Percentiles rank a stretch among this genome's conserved stretches.
These are phyloP conservation scores for Triplophysa yarkandensis DNA, from an alignment of 2,797 vertebrate species.

Conservation along the genomic window DNA sequence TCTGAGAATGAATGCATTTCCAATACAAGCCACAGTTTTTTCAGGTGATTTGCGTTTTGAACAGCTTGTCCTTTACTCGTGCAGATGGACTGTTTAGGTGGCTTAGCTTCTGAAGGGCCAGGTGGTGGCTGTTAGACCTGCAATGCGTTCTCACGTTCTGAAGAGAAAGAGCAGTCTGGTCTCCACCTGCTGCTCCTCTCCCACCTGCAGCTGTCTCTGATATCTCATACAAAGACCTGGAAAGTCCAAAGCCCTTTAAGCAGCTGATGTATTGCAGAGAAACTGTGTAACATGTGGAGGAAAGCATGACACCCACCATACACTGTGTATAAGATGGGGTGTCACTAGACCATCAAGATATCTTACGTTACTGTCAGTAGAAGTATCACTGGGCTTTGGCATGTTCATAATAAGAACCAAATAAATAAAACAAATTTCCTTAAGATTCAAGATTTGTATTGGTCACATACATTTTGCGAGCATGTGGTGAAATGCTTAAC, in stretches of 20 bases:
- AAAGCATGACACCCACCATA: not conserved
- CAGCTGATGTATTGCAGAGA: conserved; percentile 2
- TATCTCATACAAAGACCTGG: not conserved
- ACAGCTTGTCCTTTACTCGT: not conserved
- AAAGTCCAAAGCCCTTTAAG: not conserved
- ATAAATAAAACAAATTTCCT: too few relatives aligned
- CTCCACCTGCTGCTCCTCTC: conserved; percentile 40
- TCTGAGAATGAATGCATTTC: not conserved
- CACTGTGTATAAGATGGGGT: too few relatives aligned
- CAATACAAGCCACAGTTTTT: not conserved
- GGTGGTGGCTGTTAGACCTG: conserved; percentile 28
- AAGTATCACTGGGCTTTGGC: too few relatives aligned
- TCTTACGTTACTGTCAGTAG: too few relatives aligned
- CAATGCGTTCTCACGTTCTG: conserved; percentile 31
- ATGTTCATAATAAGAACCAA: too few relatives aligned
- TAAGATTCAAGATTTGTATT: too few relatives aligned
- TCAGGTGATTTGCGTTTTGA: not conserved
- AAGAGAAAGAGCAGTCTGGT: conserved; percentile 14
- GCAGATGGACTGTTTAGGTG: conserved; percentile 2
- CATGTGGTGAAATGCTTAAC: too few relatives aligned
- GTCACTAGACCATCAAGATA: too few relatives aligned
- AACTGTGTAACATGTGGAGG: not conserved
- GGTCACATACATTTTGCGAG: too few relatives aligned
- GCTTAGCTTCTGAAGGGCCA: conserved; percentile 3
- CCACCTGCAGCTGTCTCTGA: conserved; percentile 26